Base-by-base conservation (phyloP, 2,797 vertebrate species). In the Ambastaia sidthimunki region DNA sequence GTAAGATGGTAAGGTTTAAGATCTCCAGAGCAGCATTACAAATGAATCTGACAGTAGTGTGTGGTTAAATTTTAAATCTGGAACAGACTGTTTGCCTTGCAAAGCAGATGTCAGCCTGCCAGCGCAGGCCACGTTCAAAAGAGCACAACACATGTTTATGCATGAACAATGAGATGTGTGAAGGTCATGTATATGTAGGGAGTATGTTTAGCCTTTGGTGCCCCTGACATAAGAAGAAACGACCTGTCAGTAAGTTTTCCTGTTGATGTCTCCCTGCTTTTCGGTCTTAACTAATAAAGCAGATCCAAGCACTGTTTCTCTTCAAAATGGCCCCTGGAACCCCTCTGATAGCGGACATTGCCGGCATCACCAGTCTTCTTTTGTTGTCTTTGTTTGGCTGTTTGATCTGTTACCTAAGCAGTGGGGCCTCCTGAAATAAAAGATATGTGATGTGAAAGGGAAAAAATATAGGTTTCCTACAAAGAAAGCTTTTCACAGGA, bases 61-160 rank as follows among this genome's bases (percentile, higher is more conserved):
- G 16, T 5, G 2, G 13, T 41, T 28, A 44, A 62, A 62, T 78
- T 63, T 16, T 52, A 70, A 62, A 78, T 25, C 67, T 3, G 1
- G 47, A 59, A 5, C 13, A 15, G 59, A 13, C 25, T 28, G 4
- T 28, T 28, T 16, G 25, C 52, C 52, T 76, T 66, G n/a, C 28
- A 18, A 57, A 10, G 34, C 37, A 67, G 19, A 73, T 71, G 3
- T 25, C 19, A 60, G 23, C 37, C 65, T 79, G 55, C 79, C 52
- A 48, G 31, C 16, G 21, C 37, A 31, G 3, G n/a, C 50, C 76
- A 81, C 78, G 86, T 82, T 85, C 71, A 87, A 52, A 44, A 25
- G 76, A 66, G 37, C 7, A 65, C 12, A 57, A 10, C 12, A 16
- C 52, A 80, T 87, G 73, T 84, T 67, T 90, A 85, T 90, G 81